Conservation (phyloP, 2,797 vertebrate species). For the Masticophis lateralis region DNA sequence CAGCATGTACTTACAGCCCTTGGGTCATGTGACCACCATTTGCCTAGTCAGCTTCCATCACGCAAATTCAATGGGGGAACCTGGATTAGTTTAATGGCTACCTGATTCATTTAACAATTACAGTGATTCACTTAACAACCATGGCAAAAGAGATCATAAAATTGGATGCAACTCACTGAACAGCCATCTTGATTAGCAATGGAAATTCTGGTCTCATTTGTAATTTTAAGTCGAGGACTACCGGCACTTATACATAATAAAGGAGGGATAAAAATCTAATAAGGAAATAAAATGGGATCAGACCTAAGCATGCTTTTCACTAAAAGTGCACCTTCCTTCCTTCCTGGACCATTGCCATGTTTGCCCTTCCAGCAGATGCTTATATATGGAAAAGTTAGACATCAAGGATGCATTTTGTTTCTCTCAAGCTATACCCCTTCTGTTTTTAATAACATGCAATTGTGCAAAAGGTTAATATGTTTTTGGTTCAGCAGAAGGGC, state of each 20-base stretch:
- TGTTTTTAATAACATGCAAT: conserved; percentile 50
- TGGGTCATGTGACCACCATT: background rate
- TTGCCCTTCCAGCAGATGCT: background rate
- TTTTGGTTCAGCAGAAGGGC: conserved; percentile 62
- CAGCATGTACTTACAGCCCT: background rate
- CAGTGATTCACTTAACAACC: background rate
- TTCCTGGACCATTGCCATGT: background rate
- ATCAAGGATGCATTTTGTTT: conserved; percentile 53
- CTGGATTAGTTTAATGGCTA: background rate
- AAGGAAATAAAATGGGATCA: background rate
- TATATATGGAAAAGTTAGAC: conserved; percentile 16
- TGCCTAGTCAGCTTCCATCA: background rate
- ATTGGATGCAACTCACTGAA: background rate
- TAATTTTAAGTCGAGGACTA: background rate
- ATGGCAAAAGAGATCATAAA: background rate
- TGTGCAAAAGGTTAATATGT: conserved; percentile 61
- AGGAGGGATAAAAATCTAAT: background rate
- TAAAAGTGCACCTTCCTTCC: background rate
- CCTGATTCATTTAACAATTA: background rate
- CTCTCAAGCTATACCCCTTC: conserved; percentile 53
- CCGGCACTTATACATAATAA: background rate
- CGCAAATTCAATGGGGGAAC: background rate
- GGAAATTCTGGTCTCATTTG: background rate
- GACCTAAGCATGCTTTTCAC: too few relatives aligned
- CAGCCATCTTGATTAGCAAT: background rate